A percentile compares a stretch with the other conserved stretches of the same genome.
These are phyloP conservation scores for Chrysolina haemoptera DNA, from an alignment of 2,888 invertebrate genomes.

Conservation along the genomic window DNA sequence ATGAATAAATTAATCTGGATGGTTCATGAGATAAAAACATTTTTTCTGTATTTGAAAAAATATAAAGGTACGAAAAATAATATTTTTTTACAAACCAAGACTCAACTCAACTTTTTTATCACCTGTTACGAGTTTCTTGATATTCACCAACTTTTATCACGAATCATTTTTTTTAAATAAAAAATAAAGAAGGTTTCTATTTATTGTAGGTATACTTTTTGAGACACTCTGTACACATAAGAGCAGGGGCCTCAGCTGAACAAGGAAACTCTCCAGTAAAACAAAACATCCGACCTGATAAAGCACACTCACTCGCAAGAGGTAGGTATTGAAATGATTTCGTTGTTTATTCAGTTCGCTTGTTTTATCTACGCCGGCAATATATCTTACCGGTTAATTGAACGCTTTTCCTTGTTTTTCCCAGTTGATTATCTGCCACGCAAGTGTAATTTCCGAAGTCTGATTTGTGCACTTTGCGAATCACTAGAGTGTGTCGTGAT, in stretches of 20 bases:
- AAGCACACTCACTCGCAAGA: conserved; percentile 21
- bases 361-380: conserved; percentile 41
- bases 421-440: conserved; percentile 79
- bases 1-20: too few species aligned
- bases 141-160: too few species aligned
- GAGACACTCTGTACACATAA: background rate
- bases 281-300: conserved; percentile 10
- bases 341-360: conserved; percentile 43
- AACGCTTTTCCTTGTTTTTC: conserved; percentile 77
- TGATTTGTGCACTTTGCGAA: conserved; percentile 77
- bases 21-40: too few species aligned
- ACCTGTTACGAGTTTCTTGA: too few species aligned
- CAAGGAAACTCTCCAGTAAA: background rate
- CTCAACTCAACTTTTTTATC: too few species aligned
- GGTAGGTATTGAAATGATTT: conserved; percentile 49
- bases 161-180: too few species aligned
- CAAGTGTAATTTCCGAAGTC: conserved; percentile 83
- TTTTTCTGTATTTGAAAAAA: too few species aligned
- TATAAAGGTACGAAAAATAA: too few species aligned
- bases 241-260: background rate
- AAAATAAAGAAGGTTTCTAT: too few species aligned
- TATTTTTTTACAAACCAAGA: too few species aligned
- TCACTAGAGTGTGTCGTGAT: conserved; percentile 78
- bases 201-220: background rate
- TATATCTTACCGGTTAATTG: conserved; percentile 75